These are phyloP conservation scores for Mormyrus hasselquistii DNA, from an alignment of 2,797 vertebrate genomes.

Conservation along the genomic window DNA sequence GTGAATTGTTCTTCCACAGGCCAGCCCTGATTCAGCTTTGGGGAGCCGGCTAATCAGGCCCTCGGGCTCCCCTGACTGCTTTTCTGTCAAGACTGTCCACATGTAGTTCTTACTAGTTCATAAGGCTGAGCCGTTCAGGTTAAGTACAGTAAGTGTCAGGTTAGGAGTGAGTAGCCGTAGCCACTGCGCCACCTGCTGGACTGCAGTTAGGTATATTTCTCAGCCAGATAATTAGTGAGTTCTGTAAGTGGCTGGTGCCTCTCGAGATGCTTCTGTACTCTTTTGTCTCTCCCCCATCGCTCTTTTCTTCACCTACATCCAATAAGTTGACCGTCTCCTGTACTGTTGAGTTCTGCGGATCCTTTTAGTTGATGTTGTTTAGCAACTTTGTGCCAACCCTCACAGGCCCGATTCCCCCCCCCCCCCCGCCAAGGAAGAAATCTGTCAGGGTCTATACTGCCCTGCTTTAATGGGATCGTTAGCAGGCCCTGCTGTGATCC, in stretches of 20 bases:
- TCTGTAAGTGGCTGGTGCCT: not conserved
- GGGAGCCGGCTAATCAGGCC: not conserved
- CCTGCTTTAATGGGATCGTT: not conserved
- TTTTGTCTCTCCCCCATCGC: not conserved
- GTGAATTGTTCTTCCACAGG: not conserved
- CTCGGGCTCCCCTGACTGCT: not conserved
- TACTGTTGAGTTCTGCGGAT: not conserved
- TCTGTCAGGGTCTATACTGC: not conserved
- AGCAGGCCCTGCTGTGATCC: not conserved
- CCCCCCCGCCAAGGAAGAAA: not conserved
- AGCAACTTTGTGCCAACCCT: not conserved
- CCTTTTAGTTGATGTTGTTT: not conserved
- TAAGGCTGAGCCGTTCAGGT: not conserved
- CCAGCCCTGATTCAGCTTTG: not conserved
- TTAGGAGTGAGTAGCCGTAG: not conserved
- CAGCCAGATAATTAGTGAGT: not conserved
- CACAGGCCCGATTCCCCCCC: not conserved
- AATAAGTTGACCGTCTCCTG: not conserved
- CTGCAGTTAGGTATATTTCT: not conserved
- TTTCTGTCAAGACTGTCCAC: not conserved
- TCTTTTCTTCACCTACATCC: not conserved
- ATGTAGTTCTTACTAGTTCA: not conserved
- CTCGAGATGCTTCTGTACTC: not conserved
- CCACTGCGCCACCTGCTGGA: not conserved
- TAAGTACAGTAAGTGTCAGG: not conserved